A percentile compares a stretch with the other conserved stretches of the same genome.
Evolutionary conservation across 2,888 invertebrate species (phyloP).

Genomic region (Beris morrisii): DNA sequence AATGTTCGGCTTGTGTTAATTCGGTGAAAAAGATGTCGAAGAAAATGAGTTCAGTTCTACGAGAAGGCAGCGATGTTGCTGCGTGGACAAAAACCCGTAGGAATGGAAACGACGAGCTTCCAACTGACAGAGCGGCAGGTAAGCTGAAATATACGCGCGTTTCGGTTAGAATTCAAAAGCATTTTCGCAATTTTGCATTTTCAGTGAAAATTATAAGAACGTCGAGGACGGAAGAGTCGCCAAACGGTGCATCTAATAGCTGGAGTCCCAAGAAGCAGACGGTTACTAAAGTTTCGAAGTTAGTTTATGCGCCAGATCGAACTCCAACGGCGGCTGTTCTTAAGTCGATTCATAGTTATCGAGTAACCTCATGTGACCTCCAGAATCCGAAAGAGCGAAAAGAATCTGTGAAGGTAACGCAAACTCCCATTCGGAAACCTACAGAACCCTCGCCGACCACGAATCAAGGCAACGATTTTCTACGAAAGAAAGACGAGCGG

Average conservation of each 20-base stretch:
- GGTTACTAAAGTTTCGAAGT: slow-evolving; percentile 34
- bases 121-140: slow-evolving; percentile 33
- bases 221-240: slow-evolving; percentile 12
- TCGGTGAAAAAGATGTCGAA: too few species aligned
- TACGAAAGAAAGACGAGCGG: slow-evolving; percentile 44
- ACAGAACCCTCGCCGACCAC: neutral
- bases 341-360: slow-evolving; percentile 27
- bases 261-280: slow-evolving; percentile 16
- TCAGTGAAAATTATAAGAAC: slow-evolving; percentile 33
- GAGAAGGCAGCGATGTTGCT: too few species aligned
- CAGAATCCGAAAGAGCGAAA: too few species aligned
- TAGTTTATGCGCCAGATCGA: slow-evolving; percentile 33
- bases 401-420: too few species aligned
- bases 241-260: neutral
- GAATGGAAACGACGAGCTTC: slow-evolving; percentile 35
- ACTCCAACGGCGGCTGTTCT: slow-evolving; percentile 17
- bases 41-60: too few species aligned
- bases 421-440: too few species aligned
- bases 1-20: too few species aligned
- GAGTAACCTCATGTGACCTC: neutral
- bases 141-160: neutral
- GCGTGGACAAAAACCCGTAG: slow-evolving; percentile 29
- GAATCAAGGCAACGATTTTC: slow-evolving; percentile 39
- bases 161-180: neutral
- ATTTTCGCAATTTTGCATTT: neutral